Evolutionary conservation across 2,113 vertebrate species (phyloP).

Genomic region (Ibidorhyncha struthersii): DNA sequence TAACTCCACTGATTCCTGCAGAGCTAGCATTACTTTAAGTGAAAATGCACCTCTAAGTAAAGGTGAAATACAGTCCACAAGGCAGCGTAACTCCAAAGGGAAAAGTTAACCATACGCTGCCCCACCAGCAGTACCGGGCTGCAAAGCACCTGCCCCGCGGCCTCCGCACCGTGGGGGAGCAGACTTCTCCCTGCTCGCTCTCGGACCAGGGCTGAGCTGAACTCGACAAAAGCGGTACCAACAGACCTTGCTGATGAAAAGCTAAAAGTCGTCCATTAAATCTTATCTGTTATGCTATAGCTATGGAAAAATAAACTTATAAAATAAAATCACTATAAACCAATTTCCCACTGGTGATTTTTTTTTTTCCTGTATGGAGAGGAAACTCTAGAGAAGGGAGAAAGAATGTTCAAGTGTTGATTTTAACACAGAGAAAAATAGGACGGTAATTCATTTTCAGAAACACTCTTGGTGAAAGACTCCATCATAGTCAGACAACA

Average conservation of each 20-base stretch:
- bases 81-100: neutral
- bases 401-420: neutral
- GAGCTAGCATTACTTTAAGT: too few species aligned
- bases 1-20: neutral
- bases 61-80: neutral
- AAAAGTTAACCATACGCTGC: fast-evolving
- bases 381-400: neutral
- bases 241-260: neutral
- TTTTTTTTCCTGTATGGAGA: neutral
- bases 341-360: neutral
- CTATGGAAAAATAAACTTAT: neutral
- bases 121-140: fast-evolving
- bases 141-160: fast-evolving
- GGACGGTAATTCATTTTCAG: neutral
- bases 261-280: neutral
- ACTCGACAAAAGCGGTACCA: fast-evolving
- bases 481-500: neutral
- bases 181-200: neutral
- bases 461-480: neutral
- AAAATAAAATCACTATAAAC: neutral
- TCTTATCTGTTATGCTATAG: neutral
- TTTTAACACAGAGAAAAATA: neutral
- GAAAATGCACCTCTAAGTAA: neutral
- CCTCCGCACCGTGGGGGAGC: fast-evolving
- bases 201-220: neutral